Evolutionary conservation across 92 coral and sea anemone genomes (phyloP).

Genomic region (Diadumene lineata): DNA sequence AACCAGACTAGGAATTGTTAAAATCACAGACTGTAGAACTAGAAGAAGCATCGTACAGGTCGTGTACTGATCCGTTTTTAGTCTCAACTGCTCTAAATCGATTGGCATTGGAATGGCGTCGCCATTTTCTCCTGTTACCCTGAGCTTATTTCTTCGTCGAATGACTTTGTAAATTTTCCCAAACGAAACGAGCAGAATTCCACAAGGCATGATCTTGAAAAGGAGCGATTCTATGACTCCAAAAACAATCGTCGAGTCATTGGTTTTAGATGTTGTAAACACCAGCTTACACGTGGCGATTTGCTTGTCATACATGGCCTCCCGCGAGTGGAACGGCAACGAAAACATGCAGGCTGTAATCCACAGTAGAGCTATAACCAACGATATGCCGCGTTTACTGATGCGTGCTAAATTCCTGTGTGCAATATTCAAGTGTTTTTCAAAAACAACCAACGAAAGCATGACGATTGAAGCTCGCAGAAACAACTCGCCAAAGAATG

Average conservation of each 20-base stretch:
- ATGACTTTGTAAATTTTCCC: constrained; percentile 13
- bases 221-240: constrained; percentile 3
- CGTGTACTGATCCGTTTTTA: constrained; percentile 22
- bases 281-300: constrained; percentile 17
- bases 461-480: constrained; percentile 10
- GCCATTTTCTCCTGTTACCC: neutral
- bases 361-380: constrained; percentile 1
- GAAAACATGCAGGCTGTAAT: constrained; percentile 16
- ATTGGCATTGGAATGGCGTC: neutral
- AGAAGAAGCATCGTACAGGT: constrained; percentile 17
- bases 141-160: neutral
- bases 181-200: constrained; percentile 8
- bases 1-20: neutral
- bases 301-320: neutral
- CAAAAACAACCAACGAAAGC: constrained; percentile 16
- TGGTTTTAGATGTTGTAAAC: neutral
- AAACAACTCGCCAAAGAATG: constrained; percentile 28
- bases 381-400: neutral
- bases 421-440: constrained; percentile 17
- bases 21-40: neutral
- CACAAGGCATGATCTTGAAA: constrained; percentile 10
- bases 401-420: neutral
- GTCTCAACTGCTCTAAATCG: constrained; percentile 6
- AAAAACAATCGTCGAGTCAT: neutral
- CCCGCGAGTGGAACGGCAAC: constrained; percentile 13